Evolutionary conservation across 2,888 invertebrate species (phyloP), one percentile per base, ranked within the genome.

Genomic region (Dynastes tityus): DNA sequence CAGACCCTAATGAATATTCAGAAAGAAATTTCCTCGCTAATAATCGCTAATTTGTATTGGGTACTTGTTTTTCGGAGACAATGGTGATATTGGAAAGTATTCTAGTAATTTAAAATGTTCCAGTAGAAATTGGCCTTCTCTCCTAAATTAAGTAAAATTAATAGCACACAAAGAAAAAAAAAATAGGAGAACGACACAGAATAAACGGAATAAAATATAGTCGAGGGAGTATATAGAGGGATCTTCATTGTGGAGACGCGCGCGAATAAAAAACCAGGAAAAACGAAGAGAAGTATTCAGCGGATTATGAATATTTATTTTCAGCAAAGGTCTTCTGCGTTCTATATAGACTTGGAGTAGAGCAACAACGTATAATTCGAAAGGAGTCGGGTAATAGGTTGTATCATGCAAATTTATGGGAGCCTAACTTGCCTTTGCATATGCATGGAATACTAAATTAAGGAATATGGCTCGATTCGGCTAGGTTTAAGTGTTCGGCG

Each of bases 281-380:
- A 22, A 55, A 22, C 55, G 55, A 55, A 8, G 3, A 55, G 8
- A 0, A 55, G 9, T 22, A 16, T 53, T 16, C 53, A n/a, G 8
- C 55, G 55, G 55, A 55, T 55, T 55, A 55, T 55, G 55, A 55
- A 55, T 55, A 55, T 55, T 55, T 55, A 55, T 55, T 55, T 22
- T 5, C 5, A 6, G 16, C 22, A 55, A 55, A 22, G 22, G 9
- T 22, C 22, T 8, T 55, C 16, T 22, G 4, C 55, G 16, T 55
- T 55, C n/a, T 22, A 22, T 22, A 16, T 4, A 55, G 22, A 9
- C 22, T 1, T 8, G 22, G 22, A 4, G 16, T 22, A n/a, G 22
- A 29, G 32, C 32, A 32, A 32, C 22, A 22, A 22, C 55, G 22
- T 55, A 55, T 55, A 55, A 55, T 55, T 55, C 22, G 55, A 55